Percentiles rank a stretch among this genome's conserved stretches.
Conservation (phyloP, 2,797 vertebrate genomes). For the Ptychadena robeensis region DNA sequence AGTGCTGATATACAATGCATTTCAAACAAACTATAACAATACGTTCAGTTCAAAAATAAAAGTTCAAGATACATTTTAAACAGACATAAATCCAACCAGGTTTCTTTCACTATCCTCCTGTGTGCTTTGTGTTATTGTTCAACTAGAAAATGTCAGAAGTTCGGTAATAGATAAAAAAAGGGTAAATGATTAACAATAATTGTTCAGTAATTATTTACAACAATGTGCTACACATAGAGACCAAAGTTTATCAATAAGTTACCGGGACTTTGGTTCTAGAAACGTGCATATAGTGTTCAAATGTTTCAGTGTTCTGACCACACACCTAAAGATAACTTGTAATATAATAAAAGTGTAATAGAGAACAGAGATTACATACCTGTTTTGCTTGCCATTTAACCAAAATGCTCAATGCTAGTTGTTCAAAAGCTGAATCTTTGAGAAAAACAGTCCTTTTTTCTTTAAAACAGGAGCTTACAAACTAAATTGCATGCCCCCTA, state of each 20-base stretch:
- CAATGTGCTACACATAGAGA: not conserved
- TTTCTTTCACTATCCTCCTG: too few relatives aligned
- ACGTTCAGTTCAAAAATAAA: too few relatives aligned
- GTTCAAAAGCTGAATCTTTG: not conserved
- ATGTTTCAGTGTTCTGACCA: not conserved
- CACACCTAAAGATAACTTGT: not conserved
- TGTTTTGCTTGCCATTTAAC: conserved; percentile 3
- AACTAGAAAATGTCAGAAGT: too few relatives aligned
- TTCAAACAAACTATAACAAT: too few relatives aligned
- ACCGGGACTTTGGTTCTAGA: not conserved
- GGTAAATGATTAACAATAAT: not conserved
- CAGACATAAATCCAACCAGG: too few relatives aligned
- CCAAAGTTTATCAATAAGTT: not conserved
- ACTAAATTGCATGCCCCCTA: not conserved
- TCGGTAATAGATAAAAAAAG: not conserved
- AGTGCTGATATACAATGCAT: too few relatives aligned
- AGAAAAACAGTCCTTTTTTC: conserved; percentile 12
- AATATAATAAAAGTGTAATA: not conserved
- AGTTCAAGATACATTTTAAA: too few relatives aligned
- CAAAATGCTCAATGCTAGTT: not conserved
- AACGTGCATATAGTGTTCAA: not conserved
- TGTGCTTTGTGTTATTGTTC: too few relatives aligned
- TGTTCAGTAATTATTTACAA: conserved; percentile 11
- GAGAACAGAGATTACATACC: not conserved
- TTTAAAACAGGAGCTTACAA: not conserved